These are phyloP conservation scores for Drymonia ruficornis DNA, from an alignment of 2,888 invertebrate species.

Conservation along the genomic window DNA sequence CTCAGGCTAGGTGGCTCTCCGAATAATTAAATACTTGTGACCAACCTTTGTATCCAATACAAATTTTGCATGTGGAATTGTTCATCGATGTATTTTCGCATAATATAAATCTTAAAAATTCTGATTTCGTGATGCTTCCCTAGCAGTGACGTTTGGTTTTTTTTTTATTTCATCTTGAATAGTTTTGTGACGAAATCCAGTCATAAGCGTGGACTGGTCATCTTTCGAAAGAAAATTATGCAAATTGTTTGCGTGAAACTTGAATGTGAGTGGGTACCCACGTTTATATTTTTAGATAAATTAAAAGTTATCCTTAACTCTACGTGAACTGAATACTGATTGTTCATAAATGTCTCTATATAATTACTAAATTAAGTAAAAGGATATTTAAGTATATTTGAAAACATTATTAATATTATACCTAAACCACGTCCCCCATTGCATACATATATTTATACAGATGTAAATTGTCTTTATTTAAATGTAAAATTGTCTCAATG, in stretches of 20 bases:
- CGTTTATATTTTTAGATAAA: conserved; percentile 39
- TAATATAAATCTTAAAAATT: conserved; percentile 38
- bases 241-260: conserved; percentile 13
- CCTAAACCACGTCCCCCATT: neutral
- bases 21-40: conserved; percentile 33
- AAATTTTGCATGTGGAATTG: conserved; percentile 33
- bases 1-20: conserved; percentile 57
- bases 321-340: conserved; percentile 18
- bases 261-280: conserved; percentile 20
- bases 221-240: conserved; percentile 16
- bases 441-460: neutral
- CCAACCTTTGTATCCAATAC: conserved; percentile 26
- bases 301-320: conserved; percentile 40
- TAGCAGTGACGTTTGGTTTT: conserved; percentile 30
- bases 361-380: neutral
- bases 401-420: neutral
- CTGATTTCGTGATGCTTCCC: conserved; percentile 45
- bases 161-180: neutral
- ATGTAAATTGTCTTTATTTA: neutral
- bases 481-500: neutral
- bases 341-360: neutral
- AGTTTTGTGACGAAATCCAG: conserved; percentile 1
- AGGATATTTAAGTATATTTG: too few relatives aligned
- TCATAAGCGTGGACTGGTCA: neutral
- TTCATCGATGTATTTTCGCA: conserved; percentile 35